Base-by-base conservation (phyloP, 2,113 vertebrate genomes). In the Lanius collurio region DNA sequence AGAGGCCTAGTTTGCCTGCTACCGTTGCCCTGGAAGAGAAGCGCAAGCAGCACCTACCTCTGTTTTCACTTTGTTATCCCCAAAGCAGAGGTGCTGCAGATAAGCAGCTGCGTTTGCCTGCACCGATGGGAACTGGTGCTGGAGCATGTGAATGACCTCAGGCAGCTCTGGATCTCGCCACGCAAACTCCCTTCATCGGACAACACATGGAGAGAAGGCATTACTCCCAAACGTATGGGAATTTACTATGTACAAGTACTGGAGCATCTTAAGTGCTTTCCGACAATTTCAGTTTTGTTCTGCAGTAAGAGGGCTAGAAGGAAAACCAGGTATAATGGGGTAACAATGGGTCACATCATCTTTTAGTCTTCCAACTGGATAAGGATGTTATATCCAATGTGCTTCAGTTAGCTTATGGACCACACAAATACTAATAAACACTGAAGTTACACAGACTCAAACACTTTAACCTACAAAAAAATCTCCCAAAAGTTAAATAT, bases 81-180 rank as follows among this genome's bases (percentile, higher is more conserved):
- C 99, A 2, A 98, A 99, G 98, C 99, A 99, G 92, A 99, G 98
- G 97, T 99, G 99, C 96, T 99, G 99, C 13, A 99, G 98, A 96
- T 99, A 99, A 75, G 99, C 99, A 0, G 99, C 99, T 0, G 99
- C 99, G 1, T 99, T 99, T 2, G 99, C 99, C 97, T 99, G 99
- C 59, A 99, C 99, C 0, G 99, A 99, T 0, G 99, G 99, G 95
- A 99, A 99, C 95, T 99, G 99, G 95, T 99, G 99, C 86, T 99
- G 99, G 15, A 99, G 98, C 99, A 99, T 99, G 97, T 99, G 99
- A 62, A 99, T 99, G 91, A 99, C 99, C 91, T 99, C 99, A 0
- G 98, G 98, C 94, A 99, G 95, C 90, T 99, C 99, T 0, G 99
- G 99, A 46, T 99, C 99, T 16, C 99, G 98, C 99, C 99, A 99